These are phyloP conservation scores for Ridgeia piscesae DNA, from an alignment of 1,140 invertebrate genomes.

Conservation along the genomic window DNA sequence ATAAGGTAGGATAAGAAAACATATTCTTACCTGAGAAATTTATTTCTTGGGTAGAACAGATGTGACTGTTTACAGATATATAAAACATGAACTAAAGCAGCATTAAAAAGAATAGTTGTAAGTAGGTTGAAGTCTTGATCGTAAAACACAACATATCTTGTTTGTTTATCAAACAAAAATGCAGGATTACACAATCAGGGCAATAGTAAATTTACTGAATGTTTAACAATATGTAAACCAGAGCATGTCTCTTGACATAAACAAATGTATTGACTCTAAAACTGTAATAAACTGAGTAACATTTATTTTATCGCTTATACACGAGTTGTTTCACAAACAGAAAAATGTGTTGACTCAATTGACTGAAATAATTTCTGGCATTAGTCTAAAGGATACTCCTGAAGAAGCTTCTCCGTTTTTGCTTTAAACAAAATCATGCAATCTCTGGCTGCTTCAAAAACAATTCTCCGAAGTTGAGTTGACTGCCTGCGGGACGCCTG, in stretches of 20 bases:
- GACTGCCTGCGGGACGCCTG: not conserved
- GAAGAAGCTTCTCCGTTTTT: not conserved
- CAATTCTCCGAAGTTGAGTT: not conserved
- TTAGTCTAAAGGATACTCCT: not conserved
- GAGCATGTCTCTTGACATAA: not conserved
- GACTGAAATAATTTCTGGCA: not conserved
- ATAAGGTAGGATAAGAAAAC: too few species aligned
- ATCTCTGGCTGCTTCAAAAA: not conserved
- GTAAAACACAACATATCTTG: too few species aligned
- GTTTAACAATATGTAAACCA: not conserved
- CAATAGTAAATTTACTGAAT: not conserved
- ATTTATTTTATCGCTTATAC: not conserved
- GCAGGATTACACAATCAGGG: too few species aligned
- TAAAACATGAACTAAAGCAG: too few species aligned
- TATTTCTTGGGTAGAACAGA: too few species aligned
- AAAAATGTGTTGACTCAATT: not conserved
- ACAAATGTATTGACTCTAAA: not conserved
- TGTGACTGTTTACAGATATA: too few species aligned
- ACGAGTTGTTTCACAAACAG: not conserved
- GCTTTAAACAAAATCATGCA: not conserved
- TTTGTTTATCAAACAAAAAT: too few species aligned
- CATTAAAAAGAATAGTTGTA: too few species aligned
- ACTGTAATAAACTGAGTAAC: not conserved
- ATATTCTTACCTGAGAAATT: too few species aligned
- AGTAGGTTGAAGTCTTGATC: too few species aligned